A percentile compares a stretch with the other conserved stretches of the same genome.
Evolutionary conservation across 2,113 vertebrate genomes (phyloP).

Genomic region (Lepus americanus): DNA sequence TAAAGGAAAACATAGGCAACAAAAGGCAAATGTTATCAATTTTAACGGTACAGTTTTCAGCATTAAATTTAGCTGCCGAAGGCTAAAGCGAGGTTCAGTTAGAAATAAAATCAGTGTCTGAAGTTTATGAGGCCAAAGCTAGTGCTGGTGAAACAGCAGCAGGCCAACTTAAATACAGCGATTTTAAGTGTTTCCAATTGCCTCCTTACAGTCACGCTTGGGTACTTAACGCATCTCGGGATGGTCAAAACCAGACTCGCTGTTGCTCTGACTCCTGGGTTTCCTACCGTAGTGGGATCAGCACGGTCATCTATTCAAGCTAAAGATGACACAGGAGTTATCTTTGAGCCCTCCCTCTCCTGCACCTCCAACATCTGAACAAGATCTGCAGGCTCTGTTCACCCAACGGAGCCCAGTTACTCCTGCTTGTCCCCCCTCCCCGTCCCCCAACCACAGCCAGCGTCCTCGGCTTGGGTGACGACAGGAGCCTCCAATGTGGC

Average conservation of each 20-base stretch:
- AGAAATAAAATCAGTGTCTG: slow-evolving; percentile 42
- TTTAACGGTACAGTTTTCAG: neutral
- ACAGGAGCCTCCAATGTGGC: neutral
- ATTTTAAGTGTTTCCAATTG: neutral
- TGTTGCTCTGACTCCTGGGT: neutral
- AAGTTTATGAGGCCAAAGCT: neutral
- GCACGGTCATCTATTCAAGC: neutral
- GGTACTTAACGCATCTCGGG: neutral
- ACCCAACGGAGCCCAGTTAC: neutral
- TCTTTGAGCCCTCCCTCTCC: neutral
- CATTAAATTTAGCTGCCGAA: neutral
- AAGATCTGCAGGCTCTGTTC: neutral
- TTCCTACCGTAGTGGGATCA: neutral
- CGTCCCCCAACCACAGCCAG: neutral
- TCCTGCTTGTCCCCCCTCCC: neutral
- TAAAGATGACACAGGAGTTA: neutral
- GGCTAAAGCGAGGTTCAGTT: neutral
- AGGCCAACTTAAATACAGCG: neutral
- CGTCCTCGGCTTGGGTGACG: neutral
- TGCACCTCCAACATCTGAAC: neutral
- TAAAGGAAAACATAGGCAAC: neutral
- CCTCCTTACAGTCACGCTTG: neutral
- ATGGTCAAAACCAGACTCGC: neutral
- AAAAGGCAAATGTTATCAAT: slow-evolving; percentile 6
- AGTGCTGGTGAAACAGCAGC: neutral